These are phyloP conservation scores for Indicator indicator DNA, from an alignment of 2,113 vertebrate species.

Conservation along the genomic window DNA sequence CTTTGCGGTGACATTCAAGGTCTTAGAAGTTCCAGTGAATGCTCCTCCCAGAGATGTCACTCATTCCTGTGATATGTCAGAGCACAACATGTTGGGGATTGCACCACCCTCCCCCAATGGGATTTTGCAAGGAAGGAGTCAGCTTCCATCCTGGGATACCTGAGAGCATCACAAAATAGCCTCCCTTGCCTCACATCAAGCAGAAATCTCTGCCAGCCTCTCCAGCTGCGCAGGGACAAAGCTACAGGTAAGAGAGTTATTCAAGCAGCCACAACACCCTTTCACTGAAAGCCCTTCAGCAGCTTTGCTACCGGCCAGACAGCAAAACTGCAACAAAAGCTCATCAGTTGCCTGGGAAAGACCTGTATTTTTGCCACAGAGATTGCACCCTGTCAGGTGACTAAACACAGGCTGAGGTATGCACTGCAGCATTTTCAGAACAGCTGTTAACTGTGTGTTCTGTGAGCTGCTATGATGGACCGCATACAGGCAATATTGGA, in stretches of 20 bases:
- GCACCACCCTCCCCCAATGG: neutral
- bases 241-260: too few relatives aligned
- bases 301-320: neutral
- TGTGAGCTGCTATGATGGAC: neutral
- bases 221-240: rapidly evolving
- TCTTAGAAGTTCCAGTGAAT: neutral
- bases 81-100: neutral
- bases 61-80: neutral
- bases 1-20: neutral
- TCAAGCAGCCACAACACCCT: neutral
- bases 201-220: neutral
- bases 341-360: neutral
- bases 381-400: neutral
- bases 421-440: neutral
- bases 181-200: neutral
- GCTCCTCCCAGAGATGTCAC: neutral
- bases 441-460: neutral
- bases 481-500: rapidly evolving
- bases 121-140: neutral
- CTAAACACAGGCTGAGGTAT: neutral
- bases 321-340: neutral
- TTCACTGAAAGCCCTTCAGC: neutral
- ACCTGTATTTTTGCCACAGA: neutral
- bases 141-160: neutral
- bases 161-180: neutral